phyloP scores from a whole-genome alignment of 2,888 invertebrate species.

The Ditylenchus weischeri region DNA sequence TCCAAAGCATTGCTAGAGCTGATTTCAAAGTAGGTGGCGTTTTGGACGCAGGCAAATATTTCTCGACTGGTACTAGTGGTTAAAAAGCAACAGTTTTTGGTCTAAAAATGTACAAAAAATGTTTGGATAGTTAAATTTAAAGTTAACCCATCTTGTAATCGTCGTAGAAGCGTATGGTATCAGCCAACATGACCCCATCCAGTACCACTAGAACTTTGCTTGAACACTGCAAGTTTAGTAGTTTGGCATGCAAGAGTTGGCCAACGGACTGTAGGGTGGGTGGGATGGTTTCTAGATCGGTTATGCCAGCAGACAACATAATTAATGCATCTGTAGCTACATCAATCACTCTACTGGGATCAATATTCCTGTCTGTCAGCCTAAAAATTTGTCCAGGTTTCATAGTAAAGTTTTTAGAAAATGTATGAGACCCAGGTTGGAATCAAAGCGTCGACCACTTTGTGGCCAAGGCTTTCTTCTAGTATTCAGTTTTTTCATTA shows the following conservation, averaged over 20 bases:
- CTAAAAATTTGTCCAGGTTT: not conserved
- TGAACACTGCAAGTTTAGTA: not conserved
- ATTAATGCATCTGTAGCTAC: constrained; percentile 17
- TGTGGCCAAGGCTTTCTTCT: too few relatives aligned
- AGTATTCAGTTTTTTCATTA: too few relatives aligned
- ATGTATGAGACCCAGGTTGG: too few relatives aligned
- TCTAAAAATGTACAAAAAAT: constrained; percentile 8
- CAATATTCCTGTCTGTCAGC: constrained; percentile 14
- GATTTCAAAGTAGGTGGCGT: constrained; percentile 1
- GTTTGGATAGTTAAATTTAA: not conserved
- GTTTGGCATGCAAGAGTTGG: not conserved
- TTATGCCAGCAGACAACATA: constrained; percentile 1
- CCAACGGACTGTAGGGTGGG: not conserved
- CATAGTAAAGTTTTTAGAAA: not conserved
- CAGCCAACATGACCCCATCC: constrained; percentile 22
- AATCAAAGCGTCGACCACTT: too few relatives aligned
- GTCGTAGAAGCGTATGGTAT: constrained; percentile 24
- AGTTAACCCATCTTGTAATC: constrained; percentile 13
- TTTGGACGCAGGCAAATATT: constrained; percentile 16
- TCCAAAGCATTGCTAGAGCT: not conserved
- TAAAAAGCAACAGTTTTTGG: constrained; percentile 16
- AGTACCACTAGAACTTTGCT: constrained; percentile 21
- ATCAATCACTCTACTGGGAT: constrained; percentile 7
- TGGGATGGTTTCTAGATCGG: not conserved
- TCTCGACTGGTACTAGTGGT: constrained; percentile 20